Conservation (phyloP, 2,797 vertebrate genomes). For the Anableps anableps region DNA sequence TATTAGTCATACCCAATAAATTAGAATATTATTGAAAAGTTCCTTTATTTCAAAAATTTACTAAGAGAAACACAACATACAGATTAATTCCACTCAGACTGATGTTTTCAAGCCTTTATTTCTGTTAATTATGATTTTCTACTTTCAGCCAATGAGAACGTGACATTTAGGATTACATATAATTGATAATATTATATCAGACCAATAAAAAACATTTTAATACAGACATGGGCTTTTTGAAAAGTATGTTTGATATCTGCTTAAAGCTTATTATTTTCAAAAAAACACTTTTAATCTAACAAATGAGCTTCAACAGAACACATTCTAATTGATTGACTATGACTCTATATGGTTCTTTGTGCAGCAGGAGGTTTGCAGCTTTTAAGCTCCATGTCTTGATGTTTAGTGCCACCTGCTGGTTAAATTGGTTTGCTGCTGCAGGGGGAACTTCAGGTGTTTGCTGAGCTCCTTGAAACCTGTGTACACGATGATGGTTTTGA, state of each 20-base stretch:
- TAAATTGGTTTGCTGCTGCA: background rate
- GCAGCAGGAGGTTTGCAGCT: background rate
- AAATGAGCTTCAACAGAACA: background rate
- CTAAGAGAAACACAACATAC: background rate
- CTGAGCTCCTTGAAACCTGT: background rate
- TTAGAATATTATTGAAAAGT: background rate
- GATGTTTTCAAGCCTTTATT: background rate
- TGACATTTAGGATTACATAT: too few relatives aligned
- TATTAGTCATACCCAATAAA: background rate
- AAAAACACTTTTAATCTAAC: background rate
- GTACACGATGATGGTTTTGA: background rate
- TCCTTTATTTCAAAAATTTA: background rate
- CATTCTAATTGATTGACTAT: background rate
- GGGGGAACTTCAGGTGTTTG: background rate
- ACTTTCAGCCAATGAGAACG: too few relatives aligned
- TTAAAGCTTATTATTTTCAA: background rate
- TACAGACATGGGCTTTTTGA: background rate
- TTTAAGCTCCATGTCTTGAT: constrained; percentile 12
- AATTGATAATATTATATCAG: background rate
- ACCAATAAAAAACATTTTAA: background rate
- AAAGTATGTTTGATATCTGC: background rate
- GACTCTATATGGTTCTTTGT: background rate
- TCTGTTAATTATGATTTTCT: too few relatives aligned
- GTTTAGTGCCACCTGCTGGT: constrained; percentile 66
- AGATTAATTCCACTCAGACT: background rate